Evolutionary conservation across 2,797 vertebrate species (phyloP).

Genomic region (Scyliorhinus canicula): DNA sequence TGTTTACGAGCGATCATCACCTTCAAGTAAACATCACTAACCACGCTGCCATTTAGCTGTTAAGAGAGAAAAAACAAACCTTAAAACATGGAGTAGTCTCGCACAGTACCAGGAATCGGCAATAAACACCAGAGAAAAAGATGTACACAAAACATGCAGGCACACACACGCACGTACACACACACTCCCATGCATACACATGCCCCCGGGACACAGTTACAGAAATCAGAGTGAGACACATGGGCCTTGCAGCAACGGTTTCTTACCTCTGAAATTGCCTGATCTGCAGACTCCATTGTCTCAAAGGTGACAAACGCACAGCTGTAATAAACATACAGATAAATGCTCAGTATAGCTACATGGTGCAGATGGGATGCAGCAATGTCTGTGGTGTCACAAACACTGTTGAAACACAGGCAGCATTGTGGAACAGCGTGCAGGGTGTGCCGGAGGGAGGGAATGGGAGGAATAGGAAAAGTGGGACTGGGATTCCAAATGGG

Average conservation of each 20-base stretch:
- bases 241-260: neutral
- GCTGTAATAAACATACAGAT: slow-evolving; percentile 52
- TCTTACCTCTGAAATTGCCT: slow-evolving; percentile 77
- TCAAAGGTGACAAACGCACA: slow-evolving; percentile 90
- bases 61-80: neutral
- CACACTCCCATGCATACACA: neutral
- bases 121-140: neutral
- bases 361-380: no score
- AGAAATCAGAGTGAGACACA: neutral
- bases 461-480: neutral
- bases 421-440: neutral
- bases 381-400: neutral
- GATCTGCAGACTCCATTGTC: slow-evolving; percentile 91
- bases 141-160: no score
- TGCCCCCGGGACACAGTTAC: neutral
- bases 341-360: neutral
- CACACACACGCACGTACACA: neutral
- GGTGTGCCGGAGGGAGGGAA: neutral
- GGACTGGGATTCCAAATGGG: neutral
- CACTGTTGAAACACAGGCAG: no score
- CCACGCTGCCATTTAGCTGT: slow-evolving; percentile 69
- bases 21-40: slow-evolving; percentile 75
- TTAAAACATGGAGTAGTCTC: neutral
- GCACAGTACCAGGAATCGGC: neutral
- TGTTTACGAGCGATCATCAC: slow-evolving; percentile 91